Evolutionary conservation across 1,140 invertebrate genomes (phyloP).

Genomic region (Andrena cerasifolii): DNA sequence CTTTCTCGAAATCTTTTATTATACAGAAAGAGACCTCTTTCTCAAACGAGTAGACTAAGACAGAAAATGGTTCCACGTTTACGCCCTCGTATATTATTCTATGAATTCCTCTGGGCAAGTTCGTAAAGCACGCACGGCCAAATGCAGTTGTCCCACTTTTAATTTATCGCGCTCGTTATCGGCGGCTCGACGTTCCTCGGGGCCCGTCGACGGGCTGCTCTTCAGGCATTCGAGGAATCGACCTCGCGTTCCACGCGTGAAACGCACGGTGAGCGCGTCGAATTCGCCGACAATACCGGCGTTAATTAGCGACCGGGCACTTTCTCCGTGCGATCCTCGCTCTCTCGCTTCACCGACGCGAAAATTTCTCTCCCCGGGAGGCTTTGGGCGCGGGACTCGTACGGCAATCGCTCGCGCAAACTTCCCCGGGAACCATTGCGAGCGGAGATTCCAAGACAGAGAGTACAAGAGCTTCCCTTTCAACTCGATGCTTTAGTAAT

Average conservation of each 20-base stretch:
- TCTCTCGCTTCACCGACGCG: neutral
- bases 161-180: slow-evolving; percentile 13
- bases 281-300: neutral
- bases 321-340: slow-evolving; percentile 10
- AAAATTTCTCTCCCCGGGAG: slow-evolving; percentile 3
- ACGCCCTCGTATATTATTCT: no score
- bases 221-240: no score
- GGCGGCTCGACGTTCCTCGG: neutral
- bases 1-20: no score
- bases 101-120: neutral
- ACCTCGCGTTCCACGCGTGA: neutral
- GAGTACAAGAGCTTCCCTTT: no score
- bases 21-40: no score
- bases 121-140: neutral
- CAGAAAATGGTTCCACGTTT: no score
- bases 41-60: no score
- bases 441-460: no score
- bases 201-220: no score
- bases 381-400: neutral
- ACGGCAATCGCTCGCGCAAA: slow-evolving; percentile 15
- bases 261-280: no score
- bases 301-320: slow-evolving; percentile 8
- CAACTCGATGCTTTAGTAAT: no score
- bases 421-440: neutral
- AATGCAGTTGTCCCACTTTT: neutral